Conservation (phyloP, 2,888 invertebrate species). For the Drosophila silvestris region DNA sequence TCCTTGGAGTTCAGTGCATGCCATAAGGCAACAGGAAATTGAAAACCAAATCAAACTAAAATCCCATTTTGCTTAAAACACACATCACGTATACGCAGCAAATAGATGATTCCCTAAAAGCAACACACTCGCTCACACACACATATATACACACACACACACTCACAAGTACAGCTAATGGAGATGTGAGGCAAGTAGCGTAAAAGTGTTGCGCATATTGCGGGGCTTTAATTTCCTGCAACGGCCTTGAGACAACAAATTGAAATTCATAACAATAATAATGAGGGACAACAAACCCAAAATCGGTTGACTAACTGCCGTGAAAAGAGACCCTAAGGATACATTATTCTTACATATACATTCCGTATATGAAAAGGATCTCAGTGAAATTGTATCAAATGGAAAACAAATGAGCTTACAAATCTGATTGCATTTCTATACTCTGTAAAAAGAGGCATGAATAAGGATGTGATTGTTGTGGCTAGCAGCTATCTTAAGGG, state of each 20-base stretch:
- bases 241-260: conserved; percentile 71
- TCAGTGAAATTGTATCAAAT: conserved; percentile 25
- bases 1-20: conserved; percentile 42
- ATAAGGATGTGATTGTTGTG: background rate
- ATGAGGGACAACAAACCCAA: conserved; percentile 36
- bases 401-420: conserved; percentile 40
- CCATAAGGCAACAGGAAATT: conserved; percentile 67
- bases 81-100: conserved; percentile 74
- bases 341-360: background rate
- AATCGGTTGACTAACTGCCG: conserved; percentile 39
- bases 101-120: conserved; percentile 28
- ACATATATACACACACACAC: conserved; percentile 10
- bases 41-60: conserved; percentile 69
- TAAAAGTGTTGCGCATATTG: conserved; percentile 71
- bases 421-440: conserved; percentile 21
- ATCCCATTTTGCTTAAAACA: conserved; percentile 58
- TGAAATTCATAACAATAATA: conserved; percentile 73
- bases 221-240: conserved; percentile 69
- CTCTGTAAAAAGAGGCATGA: no score
- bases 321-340: conserved; percentile 9
- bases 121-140: conserved; percentile 15
- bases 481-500: background rate
- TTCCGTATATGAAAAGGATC: conserved; percentile 5
- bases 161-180: background rate
- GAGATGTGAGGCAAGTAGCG: conserved; percentile 44